These are phyloP conservation scores for Acanthopleura granulata DNA, from an alignment of 2,888 invertebrate species.

Conservation along the genomic window DNA sequence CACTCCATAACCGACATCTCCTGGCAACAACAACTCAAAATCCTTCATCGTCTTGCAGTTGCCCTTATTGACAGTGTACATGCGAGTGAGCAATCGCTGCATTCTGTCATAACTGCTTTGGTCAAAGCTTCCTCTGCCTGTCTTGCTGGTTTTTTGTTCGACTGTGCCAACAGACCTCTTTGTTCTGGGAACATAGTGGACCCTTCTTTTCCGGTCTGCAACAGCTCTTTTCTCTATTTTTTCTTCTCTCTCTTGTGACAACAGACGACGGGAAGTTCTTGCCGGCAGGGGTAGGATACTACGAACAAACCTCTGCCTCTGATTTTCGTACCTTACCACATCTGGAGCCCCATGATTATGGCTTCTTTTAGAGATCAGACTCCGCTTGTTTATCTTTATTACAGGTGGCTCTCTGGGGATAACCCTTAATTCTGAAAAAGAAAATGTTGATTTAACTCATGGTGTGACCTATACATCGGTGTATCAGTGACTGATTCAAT, in stretches of 20 bases:
- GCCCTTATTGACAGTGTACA: slow-evolving; percentile 43
- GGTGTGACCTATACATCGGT: too few relatives aligned
- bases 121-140: slow-evolving; percentile 41
- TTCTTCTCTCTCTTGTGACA: slow-evolving; percentile 8
- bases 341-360: background rate
- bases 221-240: background rate
- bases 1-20: slow-evolving; percentile 89
- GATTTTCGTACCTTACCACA: background rate
- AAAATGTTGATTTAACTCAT: background rate
- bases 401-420: background rate
- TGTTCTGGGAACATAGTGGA: slow-evolving; percentile 9
- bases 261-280: background rate
- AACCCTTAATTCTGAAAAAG: slow-evolving; percentile 1
- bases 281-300: background rate
- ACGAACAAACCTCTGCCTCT: background rate
- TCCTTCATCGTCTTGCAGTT: slow-evolving; percentile 53
- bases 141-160: background rate
- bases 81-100: slow-evolving; percentile 45
- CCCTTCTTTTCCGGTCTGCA: background rate
- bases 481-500: too few relatives aligned
- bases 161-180: background rate
- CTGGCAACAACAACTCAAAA: slow-evolving; percentile 73
- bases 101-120: slow-evolving; percentile 47
- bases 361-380: background rate
- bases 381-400: background rate